A percentile compares a stretch with the other conserved stretches of the same genome.
phyloP scores from a whole-genome alignment of 2,113 vertebrate genomes.

The Labeo catla region DNA sequence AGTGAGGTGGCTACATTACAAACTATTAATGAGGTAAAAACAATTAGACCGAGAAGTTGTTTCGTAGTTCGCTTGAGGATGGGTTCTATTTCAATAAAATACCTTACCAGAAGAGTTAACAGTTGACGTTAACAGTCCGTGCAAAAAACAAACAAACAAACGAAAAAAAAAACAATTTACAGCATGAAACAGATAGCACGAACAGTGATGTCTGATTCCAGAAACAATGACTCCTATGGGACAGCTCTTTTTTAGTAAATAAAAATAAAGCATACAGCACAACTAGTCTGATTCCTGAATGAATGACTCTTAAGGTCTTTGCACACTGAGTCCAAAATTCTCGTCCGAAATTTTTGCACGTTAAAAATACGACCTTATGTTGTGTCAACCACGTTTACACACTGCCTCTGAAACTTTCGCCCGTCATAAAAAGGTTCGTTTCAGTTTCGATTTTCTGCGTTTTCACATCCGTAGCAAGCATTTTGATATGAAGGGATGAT shows the following conservation, averaged over 20 bases:
- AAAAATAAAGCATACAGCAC: not conserved
- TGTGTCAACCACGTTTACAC: no score
- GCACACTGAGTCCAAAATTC: no score
- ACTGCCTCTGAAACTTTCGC: no score
- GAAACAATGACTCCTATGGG: not conserved
- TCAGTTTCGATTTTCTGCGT: no score
- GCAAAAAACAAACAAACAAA: not conserved
- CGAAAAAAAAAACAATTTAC: no score
- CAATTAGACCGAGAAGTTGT: not conserved
- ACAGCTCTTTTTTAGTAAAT: not conserved
- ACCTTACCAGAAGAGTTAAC: not conserved
- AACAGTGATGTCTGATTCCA: not conserved
- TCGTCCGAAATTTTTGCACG: no score
- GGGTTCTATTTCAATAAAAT: not conserved
- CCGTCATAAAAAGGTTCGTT: no score
- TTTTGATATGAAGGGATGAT: no score
- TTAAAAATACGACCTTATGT: no score
- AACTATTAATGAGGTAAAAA: not conserved
- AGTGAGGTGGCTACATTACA: not conserved
- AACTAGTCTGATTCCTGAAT: not conserved
- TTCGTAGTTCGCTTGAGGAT: not conserved
- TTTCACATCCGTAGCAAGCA: no score
- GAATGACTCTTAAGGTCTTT: no score
- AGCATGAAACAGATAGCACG: not conserved
- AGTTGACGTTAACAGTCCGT: not conserved